Evolutionary conservation across 1,140 invertebrate genomes (phyloP).

Genomic region (Bicyclus anynana): DNA sequence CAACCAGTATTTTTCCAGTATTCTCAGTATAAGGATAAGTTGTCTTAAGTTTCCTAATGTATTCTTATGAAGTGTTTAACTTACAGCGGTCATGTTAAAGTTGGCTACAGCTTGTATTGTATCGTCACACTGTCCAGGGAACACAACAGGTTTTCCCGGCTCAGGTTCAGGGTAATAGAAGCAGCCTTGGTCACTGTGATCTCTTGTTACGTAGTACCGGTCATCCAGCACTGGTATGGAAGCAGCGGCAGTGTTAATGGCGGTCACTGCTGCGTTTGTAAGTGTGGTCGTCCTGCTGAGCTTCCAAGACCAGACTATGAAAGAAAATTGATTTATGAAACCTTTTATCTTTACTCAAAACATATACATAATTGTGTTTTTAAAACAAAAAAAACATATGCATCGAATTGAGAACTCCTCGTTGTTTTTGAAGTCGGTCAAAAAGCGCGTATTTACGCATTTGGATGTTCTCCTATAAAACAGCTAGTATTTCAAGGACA

Average conservation of each 20-base stretch:
- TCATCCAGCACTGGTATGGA: constrained; percentile 40
- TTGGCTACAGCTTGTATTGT: constrained; percentile 37
- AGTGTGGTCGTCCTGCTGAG: constrained; percentile 44
- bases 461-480: too few species aligned
- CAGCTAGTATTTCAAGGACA: too few species aligned
- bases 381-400: too few species aligned
- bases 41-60: too few species aligned
- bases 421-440: too few species aligned
- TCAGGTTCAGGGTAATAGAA: constrained; percentile 58
- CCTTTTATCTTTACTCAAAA: too few species aligned
- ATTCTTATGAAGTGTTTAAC: not conserved
- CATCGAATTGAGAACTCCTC: too few species aligned
- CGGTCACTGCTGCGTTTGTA: constrained; percentile 14
- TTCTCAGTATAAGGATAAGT: too few species aligned
- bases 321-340: too few species aligned
- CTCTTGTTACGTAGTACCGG: constrained; percentile 33
- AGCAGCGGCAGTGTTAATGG: constrained; percentile 38
- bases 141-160: constrained; percentile 40
- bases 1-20: too few species aligned
- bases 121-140: constrained; percentile 53
- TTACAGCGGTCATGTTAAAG: constrained; percentile 45
- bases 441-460: too few species aligned
- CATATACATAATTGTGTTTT: too few species aligned
- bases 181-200: constrained; percentile 45
- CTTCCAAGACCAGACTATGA: constrained; percentile 49